phyloP scores from a whole-genome alignment of 2,888 invertebrate genomes.

The Hyposoter dolosus region DNA sequence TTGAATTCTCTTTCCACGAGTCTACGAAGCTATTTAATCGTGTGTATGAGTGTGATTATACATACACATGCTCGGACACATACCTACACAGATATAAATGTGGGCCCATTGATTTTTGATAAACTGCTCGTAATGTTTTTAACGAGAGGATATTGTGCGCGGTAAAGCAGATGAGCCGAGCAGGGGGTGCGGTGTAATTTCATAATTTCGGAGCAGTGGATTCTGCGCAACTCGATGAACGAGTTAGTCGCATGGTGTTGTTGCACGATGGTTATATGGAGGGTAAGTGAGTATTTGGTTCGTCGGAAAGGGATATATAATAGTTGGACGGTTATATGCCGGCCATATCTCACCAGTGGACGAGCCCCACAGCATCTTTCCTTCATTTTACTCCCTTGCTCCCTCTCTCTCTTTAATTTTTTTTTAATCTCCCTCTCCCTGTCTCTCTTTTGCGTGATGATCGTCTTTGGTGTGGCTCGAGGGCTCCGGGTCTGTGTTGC shows the following conservation, averaged over 20 bases:
- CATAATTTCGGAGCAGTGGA: constrained; percentile 78
- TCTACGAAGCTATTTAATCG: neutral
- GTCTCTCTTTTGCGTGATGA: constrained; percentile 39
- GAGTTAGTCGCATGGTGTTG: constrained; percentile 68
- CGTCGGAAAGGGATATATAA: constrained; percentile 76
- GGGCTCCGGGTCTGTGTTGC: constrained; percentile 55
- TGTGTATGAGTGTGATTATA: neutral
- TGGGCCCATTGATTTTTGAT: constrained; percentile 74
- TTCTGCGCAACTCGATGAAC: constrained; percentile 51
- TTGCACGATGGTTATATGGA: constrained; percentile 41
- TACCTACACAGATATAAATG: constrained; percentile 11
- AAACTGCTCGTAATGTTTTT: constrained; percentile 81
- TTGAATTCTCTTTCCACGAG: constrained; percentile 4
- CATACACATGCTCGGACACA: neutral
- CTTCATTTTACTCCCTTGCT: constrained; percentile 70
- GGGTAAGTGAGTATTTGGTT: constrained; percentile 63
- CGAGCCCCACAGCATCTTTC: constrained; percentile 64
- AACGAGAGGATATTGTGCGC: constrained; percentile 76
- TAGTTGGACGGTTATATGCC: constrained; percentile 84
- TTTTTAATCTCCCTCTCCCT: constrained; percentile 24
- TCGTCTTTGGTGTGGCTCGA: constrained; percentile 64
- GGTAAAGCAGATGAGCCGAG: neutral
- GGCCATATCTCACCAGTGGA: constrained; percentile 83
- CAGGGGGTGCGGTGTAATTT: constrained; percentile 78
- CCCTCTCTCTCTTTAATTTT: constrained; percentile 3